Percentiles rank a stretch among this genome's conserved stretches.
phyloP scores from a whole-genome alignment of 2,113 vertebrate species.

The Suncus etruscus region DNA sequence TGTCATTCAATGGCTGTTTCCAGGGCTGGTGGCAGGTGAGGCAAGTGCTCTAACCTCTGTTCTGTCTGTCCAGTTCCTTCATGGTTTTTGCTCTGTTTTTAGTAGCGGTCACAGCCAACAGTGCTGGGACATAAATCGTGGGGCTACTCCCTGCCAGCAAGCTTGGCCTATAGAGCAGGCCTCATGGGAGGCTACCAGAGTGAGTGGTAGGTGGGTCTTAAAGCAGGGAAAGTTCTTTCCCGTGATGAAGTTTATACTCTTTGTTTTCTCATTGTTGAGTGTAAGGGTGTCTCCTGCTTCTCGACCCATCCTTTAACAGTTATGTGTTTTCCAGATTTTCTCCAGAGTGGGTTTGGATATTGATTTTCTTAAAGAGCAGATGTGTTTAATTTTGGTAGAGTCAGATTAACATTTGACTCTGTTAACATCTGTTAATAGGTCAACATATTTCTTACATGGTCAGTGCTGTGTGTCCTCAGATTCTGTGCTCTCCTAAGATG shows the following conservation, averaged over 20 bases:
- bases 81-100: not conserved
- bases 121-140: too few species aligned
- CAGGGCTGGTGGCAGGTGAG: too few species aligned
- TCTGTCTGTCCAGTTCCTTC: not conserved
- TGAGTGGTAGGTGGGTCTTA: too few species aligned
- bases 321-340: slow-evolving; percentile 12
- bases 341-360: not conserved
- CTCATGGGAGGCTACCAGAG: too few species aligned
- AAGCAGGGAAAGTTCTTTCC: too few species aligned
- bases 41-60: too few species aligned
- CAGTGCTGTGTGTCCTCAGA: not conserved
- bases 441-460: slow-evolving; percentile 3
- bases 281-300: not conserved
- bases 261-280: not conserved
- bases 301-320: not conserved
- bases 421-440: too few species aligned
- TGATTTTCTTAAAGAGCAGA: slow-evolving; percentile 23
- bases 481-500: not conserved
- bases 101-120: too few species aligned
- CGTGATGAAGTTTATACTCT: not conserved
- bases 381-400: slow-evolving; percentile 17
- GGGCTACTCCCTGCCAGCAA: too few species aligned
- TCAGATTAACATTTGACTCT: not conserved
- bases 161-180: too few species aligned
- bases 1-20: too few species aligned